Evolutionary conservation across 2,888 invertebrate species (phyloP), one percentile per base, ranked within the genome.

Genomic region (Fragum fragum): DNA sequence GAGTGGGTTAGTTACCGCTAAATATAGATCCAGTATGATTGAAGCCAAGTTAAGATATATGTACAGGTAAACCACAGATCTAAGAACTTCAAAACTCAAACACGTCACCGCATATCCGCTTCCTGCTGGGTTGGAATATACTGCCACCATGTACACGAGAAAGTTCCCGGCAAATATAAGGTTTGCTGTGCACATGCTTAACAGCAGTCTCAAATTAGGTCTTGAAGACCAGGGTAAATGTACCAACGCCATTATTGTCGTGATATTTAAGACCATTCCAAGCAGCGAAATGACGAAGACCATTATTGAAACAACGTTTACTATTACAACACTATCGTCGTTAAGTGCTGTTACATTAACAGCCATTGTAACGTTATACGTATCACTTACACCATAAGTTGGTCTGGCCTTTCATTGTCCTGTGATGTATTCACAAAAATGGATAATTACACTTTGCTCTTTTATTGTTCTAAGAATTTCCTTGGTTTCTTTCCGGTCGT

Each of bases 141-240:
- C 79, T 1, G 83, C 52, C 29, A 83, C 72, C 83, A 83, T 83
- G 52, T 79, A 83, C 16, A 83, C 18, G 7, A 79, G 66, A 29
- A 83, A 83, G 59, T 83, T 83, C 9, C 74, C 32, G 6, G 79
- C 66, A 61, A 83, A 83, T 23, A 70, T 18, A 21, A 79, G 55
- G 32, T 83, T 83, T 14, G 83, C 83, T 0, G 73, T 52, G 52
- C 83, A 83, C 21, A 83, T 32, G 68, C 83, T 83, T 0, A 72
- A 28, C 28, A 83, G 57, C 1, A 83, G 52, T 23, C 83, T 61
- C n/a, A 83, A 52, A n/a, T 83, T 83, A 26, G 83, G 79, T 42
- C 77, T 70, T 2, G 83, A 76, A 0, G 77, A 83, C 83, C 83
- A 83, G 5, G 83, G 83, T 32, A 83, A 59, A 69, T 83, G 83